These are phyloP conservation scores for Anableps anableps DNA, from an alignment of 2,797 vertebrate genomes.

Conservation along the genomic window DNA sequence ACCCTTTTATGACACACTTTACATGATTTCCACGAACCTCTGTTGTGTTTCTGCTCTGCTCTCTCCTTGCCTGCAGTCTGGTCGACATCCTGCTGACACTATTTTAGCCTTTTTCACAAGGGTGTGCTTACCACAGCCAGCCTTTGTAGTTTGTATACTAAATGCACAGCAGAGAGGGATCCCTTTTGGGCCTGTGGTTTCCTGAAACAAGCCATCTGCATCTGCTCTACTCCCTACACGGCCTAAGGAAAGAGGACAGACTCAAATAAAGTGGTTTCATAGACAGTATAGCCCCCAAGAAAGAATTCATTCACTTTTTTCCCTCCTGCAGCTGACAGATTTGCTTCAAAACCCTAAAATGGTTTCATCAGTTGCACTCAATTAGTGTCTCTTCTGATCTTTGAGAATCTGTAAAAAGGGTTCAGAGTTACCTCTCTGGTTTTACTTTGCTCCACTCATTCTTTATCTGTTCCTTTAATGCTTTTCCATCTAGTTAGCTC, in stretches of 20 bases:
- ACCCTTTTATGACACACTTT: background rate
- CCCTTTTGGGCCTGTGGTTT: slow-evolving; percentile 78
- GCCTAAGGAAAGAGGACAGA: slow-evolving; percentile 66
- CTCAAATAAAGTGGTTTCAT: slow-evolving; percentile 68
- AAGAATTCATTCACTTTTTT: slow-evolving; percentile 63
- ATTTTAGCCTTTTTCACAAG: slow-evolving; percentile 82
- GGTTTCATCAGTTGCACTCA: slow-evolving; percentile 50
- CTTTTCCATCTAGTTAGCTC: slow-evolving; percentile 37
- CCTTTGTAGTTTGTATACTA: slow-evolving; percentile 84
- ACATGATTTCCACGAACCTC: slow-evolving; percentile 1
- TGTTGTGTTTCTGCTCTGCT: slow-evolving; percentile 28
- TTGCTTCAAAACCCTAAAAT: slow-evolving; percentile 51
- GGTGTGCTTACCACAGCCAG: slow-evolving; percentile 77
- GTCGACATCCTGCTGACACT: slow-evolving; percentile 77
- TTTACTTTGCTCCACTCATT: slow-evolving; percentile 15
- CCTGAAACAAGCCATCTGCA: slow-evolving; percentile 79
- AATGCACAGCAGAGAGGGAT: slow-evolving; percentile 75
- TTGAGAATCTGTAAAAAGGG: slow-evolving; percentile 31
- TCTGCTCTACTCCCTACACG: slow-evolving; percentile 66
- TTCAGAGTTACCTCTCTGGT: background rate
- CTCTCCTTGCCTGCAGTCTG: slow-evolving; percentile 63
- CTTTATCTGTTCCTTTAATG: slow-evolving; percentile 18
- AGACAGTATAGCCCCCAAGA: slow-evolving; percentile 55
- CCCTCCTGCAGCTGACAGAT: slow-evolving; percentile 45
- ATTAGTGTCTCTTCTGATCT: slow-evolving; percentile 49